These are phyloP conservation scores for Gymnocypris eckloni DNA, from an alignment of 2,797 vertebrate species.

Conservation along the genomic window DNA sequence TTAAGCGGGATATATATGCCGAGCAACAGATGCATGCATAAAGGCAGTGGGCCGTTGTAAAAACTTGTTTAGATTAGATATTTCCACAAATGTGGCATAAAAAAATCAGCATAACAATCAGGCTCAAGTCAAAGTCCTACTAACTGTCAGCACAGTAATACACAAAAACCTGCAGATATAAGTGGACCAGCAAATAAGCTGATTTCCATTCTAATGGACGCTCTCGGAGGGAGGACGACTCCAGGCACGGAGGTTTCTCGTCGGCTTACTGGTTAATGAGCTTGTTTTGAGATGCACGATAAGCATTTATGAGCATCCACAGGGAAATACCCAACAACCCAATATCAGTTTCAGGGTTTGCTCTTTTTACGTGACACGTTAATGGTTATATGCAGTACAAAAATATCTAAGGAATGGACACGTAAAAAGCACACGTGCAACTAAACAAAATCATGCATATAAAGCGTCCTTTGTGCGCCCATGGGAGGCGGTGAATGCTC, in stretches of 20 bases:
- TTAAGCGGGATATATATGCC: not conserved
- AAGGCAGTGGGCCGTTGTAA: not conserved
- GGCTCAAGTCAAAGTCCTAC: slow-evolving; percentile 15
- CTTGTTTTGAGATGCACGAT: slow-evolving; percentile 24
- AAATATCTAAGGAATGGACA: slow-evolving; percentile 17
- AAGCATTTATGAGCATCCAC: slow-evolving; percentile 41
- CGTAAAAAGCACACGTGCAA: not conserved
- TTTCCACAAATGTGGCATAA: slow-evolving; percentile 5
- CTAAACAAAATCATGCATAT: not conserved
- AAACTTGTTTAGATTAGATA: slow-evolving; percentile 23
- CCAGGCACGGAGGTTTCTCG: slow-evolving; percentile 2
- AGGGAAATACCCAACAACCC: slow-evolving; percentile 34
- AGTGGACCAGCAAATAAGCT: slow-evolving; percentile 23
- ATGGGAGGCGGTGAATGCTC: not conserved
- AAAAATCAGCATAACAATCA: slow-evolving; percentile 20
- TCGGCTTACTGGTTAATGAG: slow-evolving; percentile 37
- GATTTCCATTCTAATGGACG: slow-evolving; percentile 48
- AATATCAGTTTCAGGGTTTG: slow-evolving; percentile 30
- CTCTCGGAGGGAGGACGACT: slow-evolving; percentile 23
- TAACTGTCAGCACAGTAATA: slow-evolving; percentile 27
- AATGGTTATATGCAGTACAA: slow-evolving; percentile 26
- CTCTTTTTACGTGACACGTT: slow-evolving; percentile 22
- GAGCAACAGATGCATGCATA: not conserved
- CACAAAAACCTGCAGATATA: slow-evolving; percentile 39
- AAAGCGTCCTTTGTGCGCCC: not conserved